Base-by-base conservation (phyloP, 2,888 invertebrate genomes). In the Tricholauxania praeusta region DNA sequence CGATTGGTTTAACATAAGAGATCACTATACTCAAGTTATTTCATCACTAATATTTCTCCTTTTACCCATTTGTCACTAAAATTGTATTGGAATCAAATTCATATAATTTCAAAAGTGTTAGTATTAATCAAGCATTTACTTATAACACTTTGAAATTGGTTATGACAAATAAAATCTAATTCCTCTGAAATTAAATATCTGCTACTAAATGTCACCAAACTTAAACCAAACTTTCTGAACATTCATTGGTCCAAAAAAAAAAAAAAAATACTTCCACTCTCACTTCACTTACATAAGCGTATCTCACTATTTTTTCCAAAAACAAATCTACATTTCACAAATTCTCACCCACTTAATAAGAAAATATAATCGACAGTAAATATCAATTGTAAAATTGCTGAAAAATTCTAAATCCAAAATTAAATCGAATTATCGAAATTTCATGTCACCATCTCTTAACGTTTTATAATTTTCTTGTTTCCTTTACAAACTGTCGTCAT, bases 371-470 rank as follows among this genome's bases (percentile, higher is more conserved):
- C 60, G 28, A 39, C 39, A 39, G 39, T 10, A 39, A 39, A 39
- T 62, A 17, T 64, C 49, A 64, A 64, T 51, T 28, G 19, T 22
- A 22, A 64, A 64, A 51, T 22, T 49, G 49, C 14, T 39, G 51
- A 51, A 64, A n/a, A 64, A 49, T 10, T 22, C 49, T 15, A 49
- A 64, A 19, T 64, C 48, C 28, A 12, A 19, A 22, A 19, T 28
- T 57, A 3, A 22, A 64, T 64, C 55, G 67, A 67, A 85, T 85
- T 84, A 84, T 84, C 84, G 84, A 85, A 84, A 84, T 84, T 84
- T 84, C 84, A 84, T 85, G 63, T 22, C 70, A 57, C 64, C 64
- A 62, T 49, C 39, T 69, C n/a, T 51, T 47, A 19, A 32, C 53
- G 19, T 70, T 73, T 52, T 76, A 75, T 76, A 17, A 75, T 78